A percentile compares a stretch with the other conserved stretches of the same genome.
Conservation (phyloP, 2,888 invertebrate species). For the Andrena bicolor region DNA sequence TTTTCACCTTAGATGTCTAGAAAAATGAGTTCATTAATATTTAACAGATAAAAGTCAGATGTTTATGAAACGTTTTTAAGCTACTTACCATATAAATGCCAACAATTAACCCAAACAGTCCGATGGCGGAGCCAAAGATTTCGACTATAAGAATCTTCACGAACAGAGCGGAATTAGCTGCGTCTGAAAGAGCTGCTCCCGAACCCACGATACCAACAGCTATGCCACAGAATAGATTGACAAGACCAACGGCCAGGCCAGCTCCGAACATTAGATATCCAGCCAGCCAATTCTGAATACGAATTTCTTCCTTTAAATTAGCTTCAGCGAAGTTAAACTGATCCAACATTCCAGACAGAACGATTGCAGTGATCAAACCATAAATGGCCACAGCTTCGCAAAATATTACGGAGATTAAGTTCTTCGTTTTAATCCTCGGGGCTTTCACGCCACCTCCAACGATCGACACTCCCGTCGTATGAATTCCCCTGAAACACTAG, state of each 20-base stretch:
- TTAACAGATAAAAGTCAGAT: background rate
- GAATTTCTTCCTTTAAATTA: conserved; percentile 51
- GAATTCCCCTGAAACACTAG: conserved; percentile 91
- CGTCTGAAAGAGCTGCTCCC: conserved; percentile 98
- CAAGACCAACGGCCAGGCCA: conserved; percentile 97
- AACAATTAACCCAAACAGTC: conserved; percentile 99
- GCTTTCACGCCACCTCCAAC: conserved; percentile 99
- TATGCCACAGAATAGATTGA: conserved; percentile 98
- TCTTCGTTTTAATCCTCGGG: conserved; percentile 99
- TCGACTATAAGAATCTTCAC: conserved; percentile 99
- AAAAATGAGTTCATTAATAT: conserved; percentile 25
- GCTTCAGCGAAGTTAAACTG: conserved; percentile 72
- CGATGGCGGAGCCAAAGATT: conserved; percentile 99
- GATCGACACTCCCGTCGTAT: conserved; percentile 98
- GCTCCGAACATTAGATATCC: conserved; percentile 99
- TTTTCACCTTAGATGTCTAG: conserved; percentile 91
- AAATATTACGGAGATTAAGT: conserved; percentile 99
- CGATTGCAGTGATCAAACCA: conserved; percentile 99
- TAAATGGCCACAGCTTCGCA: conserved; percentile 99
- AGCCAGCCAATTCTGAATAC: conserved; percentile 90
- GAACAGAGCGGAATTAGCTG: conserved; percentile 97
- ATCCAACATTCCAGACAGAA: conserved; percentile 94
- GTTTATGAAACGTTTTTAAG: background rate
- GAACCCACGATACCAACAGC: conserved; percentile 99
- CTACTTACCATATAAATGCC: conserved; percentile 94